A percentile compares a stretch with the other conserved stretches of the same genome.
phyloP scores from a whole-genome alignment of 2,888 invertebrate species.

The Agrotis segetum region DNA sequence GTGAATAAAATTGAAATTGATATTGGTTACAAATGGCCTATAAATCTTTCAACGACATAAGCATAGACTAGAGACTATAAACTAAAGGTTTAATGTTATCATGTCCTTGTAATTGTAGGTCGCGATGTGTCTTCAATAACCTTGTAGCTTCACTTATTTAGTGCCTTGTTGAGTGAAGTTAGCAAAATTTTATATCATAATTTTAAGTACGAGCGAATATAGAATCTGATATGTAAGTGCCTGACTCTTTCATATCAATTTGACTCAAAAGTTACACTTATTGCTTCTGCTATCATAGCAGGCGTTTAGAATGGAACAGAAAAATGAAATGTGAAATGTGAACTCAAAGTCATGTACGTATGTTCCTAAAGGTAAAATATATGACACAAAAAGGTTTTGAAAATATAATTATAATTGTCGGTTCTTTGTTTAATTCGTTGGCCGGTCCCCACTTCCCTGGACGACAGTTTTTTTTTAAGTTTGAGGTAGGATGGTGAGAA shows the following conservation, averaged over 20 bases:
- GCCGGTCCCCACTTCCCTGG: too few species aligned
- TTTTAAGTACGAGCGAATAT: background rate
- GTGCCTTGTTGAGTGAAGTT: slow-evolving; percentile 15
- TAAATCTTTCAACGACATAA: slow-evolving; percentile 45
- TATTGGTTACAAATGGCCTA: slow-evolving; percentile 39
- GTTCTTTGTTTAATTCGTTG: too few species aligned
- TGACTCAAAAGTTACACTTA: background rate
- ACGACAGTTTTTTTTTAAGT: too few species aligned
- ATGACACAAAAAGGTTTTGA: too few species aligned
- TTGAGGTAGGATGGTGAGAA: too few species aligned
- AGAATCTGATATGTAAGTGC: background rate
- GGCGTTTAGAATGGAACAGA: slow-evolving; percentile 26
- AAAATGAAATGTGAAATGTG: background rate
- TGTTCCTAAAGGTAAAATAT: too few species aligned
- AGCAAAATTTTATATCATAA: background rate
- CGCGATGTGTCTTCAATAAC: slow-evolving; percentile 31
- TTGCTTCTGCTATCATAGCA: slow-evolving; percentile 17
- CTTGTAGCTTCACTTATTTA: slow-evolving; percentile 28
- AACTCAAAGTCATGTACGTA: background rate
- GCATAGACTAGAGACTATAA: slow-evolving; percentile 12
- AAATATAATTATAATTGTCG: too few species aligned
- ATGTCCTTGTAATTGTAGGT: slow-evolving; percentile 54
- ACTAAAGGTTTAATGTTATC: slow-evolving; percentile 30
- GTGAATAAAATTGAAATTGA: slow-evolving; percentile 40
- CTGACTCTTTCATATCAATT: slow-evolving; percentile 16